Base-by-base conservation (phyloP, 2,113 vertebrate genomes). In the Arizona elegans region DNA sequence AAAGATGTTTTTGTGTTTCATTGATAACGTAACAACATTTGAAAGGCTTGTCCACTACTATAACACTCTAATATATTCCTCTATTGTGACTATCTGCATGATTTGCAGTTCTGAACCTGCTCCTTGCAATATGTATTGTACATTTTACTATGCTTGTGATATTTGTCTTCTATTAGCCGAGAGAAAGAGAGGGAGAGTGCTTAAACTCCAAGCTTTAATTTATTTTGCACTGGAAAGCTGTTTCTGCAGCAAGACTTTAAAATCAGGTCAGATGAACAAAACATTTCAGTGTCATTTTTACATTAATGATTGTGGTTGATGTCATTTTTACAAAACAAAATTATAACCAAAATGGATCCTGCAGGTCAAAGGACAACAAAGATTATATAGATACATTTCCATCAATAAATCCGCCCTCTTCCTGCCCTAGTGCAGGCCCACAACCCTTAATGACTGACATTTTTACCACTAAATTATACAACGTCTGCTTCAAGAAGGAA, bases 241-340 rank as follows among this genome's bases (percentile, higher is more conserved):
- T 95, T 92, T 92, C 92, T 89, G 1, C 95, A 93, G 95, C n/a
- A 89, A 93, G 96, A 93, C 95, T 94, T 94, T 92, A 94, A 96
- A 97, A 94, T 96, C 95, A 94, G 94, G 95, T 86, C 91, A 65
- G 81, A 90, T 21, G 95, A 96, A 97, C 96, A 94, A 95, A 95
- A 96, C 97, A 98, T 98, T 97, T 97, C 95, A 94, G 96, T 97
- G 97, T 97, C 97, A 97, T 97, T 97, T 97, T 96, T 97, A 96
- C 96, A 97, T 96, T 98, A 98, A 97, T 97, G 98, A 98, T 96
- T 98, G 97, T 98, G 96, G 98, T 97, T 97, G 95, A 97, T 99
- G 99, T 99, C 98, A 99, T 98, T 98, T 99, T 98, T 98, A 98
- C 98, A 98, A 98, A 98, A 98, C 97, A 98, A 97, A 99, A 99